Evolutionary conservation across 2,797 vertebrate species (phyloP).

Genomic region (Cichlasoma orientale): DNA sequence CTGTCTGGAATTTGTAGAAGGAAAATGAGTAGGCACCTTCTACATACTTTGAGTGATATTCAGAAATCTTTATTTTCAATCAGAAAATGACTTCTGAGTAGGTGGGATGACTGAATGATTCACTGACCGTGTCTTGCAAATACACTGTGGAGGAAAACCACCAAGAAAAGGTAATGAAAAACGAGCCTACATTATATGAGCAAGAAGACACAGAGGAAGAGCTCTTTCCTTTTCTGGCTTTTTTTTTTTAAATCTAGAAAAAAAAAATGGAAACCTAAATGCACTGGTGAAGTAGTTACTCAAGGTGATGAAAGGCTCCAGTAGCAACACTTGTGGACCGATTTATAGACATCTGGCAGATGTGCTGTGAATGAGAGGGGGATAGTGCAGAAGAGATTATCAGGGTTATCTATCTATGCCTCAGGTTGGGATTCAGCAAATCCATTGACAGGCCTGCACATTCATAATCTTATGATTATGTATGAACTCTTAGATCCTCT

Average conservation of each 20-base stretch:
- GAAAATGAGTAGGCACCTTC: conserved; percentile 57
- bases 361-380: conserved; percentile 48
- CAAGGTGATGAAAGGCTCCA: conserved; percentile 13
- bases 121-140: conserved; percentile 46
- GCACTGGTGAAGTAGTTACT: neutral
- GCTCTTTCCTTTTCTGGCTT: conserved; percentile 29
- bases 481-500: conserved; percentile 41
- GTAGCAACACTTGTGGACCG: neutral
- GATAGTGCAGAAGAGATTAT: conserved; percentile 65
- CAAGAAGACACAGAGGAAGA: conserved; percentile 30
- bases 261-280: conserved; percentile 3
- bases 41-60: conserved; percentile 44
- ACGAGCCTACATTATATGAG: conserved; percentile 40
- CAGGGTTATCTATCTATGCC: conserved; percentile 56
- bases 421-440: conserved; percentile 59
- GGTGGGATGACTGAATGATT: conserved; percentile 53
- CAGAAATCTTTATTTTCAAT: conserved; percentile 45
- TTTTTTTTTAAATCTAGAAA: conserved; percentile 1
- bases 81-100: conserved; percentile 51
- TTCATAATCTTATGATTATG: conserved; percentile 68
- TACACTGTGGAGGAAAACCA: conserved; percentile 40
- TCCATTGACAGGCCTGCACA: conserved; percentile 56
- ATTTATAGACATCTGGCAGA: conserved; percentile 57
- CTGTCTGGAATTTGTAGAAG: conserved; percentile 43
- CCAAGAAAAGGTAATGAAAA: conserved; percentile 14